A percentile compares a stretch with the other conserved stretches of the same genome.
Evolutionary conservation across 2,113 vertebrate species (phyloP).

Genomic region (Junco hyemalis): DNA sequence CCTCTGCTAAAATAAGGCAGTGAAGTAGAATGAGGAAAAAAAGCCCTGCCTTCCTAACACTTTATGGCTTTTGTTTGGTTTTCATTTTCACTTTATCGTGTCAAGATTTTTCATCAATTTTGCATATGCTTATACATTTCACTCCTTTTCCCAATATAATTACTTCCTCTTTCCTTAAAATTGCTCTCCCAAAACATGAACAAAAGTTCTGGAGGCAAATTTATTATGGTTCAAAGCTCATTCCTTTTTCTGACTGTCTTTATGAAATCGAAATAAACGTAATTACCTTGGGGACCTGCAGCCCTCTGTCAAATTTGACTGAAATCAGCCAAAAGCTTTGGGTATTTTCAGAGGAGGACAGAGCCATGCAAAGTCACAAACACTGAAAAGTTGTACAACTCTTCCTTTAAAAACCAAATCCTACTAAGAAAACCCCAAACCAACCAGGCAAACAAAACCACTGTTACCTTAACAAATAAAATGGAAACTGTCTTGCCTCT

Average conservation of each 20-base stretch:
- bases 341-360: not conserved
- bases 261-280: not conserved
- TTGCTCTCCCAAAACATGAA: not conserved
- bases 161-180: not conserved
- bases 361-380: not conserved
- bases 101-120: not conserved
- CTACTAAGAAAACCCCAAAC: fast-evolving
- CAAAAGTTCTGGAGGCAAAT: constrained; percentile 7
- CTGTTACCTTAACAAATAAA: not conserved
- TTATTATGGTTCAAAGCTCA: not conserved
- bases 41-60: not conserved
- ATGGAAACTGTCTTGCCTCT: not conserved
- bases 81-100: not conserved
- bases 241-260: not conserved
- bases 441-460: not conserved
- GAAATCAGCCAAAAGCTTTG: not conserved
- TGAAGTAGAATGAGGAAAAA: not conserved
- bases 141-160: not conserved
- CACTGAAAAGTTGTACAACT: not conserved
- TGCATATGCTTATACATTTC: not conserved
- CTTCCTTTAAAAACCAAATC: not conserved
- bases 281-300: constrained; percentile 40
- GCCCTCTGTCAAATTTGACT: constrained; percentile 27
- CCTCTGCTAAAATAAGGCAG: not conserved
- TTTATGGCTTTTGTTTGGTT: not conserved